Conservation (phyloP, 2,113 vertebrate genomes). For the Cyprinodon variegatus region DNA sequence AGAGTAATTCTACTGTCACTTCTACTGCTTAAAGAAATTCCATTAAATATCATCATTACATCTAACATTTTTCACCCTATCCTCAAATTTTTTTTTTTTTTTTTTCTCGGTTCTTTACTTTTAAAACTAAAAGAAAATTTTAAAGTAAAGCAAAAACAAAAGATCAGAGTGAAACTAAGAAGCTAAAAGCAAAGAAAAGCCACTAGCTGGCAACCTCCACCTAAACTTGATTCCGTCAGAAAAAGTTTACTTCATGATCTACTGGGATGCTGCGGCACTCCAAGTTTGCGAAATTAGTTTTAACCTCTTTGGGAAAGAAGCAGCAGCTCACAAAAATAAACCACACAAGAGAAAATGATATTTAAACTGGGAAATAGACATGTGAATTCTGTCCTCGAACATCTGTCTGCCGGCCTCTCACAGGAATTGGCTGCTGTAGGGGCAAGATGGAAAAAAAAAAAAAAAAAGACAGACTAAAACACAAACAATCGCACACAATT, state of each 20-base stretch:
- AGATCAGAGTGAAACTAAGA: conserved; percentile 67
- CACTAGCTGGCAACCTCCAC: conserved; percentile 59
- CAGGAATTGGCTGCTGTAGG: conserved; percentile 63
- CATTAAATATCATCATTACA: too few relatives aligned
- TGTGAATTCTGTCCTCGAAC: conserved; percentile 66
- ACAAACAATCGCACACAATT: conserved; percentile 13
- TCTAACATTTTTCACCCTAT: too few relatives aligned
- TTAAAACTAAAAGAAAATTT: conserved; percentile 68
- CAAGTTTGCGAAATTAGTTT: conserved; percentile 51
- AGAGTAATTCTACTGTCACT: too few relatives aligned
- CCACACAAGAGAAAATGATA: conserved; percentile 53
- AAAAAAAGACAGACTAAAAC: conserved; percentile 50
- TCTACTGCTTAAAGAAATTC: too few relatives aligned
- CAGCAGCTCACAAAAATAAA: conserved; percentile 39
- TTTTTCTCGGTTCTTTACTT: conserved; percentile 54
- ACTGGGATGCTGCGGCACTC: conserved; percentile 50
- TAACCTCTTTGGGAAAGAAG: conserved; percentile 19
- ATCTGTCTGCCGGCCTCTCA: conserved; percentile 73
- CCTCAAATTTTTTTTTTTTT: conserved; percentile 20
- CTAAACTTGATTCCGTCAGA: conserved; percentile 51
- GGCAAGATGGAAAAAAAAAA: conserved; percentile 49
- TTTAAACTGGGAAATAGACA: conserved; percentile 58
- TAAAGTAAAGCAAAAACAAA: conserved; percentile 60
- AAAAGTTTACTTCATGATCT: conserved; percentile 62
- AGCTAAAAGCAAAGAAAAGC: conserved; percentile 62